Percentiles rank a stretch among this genome's conserved stretches.
Conservation (phyloP, 2,797 vertebrate species). For the Falco concolor region DNA sequence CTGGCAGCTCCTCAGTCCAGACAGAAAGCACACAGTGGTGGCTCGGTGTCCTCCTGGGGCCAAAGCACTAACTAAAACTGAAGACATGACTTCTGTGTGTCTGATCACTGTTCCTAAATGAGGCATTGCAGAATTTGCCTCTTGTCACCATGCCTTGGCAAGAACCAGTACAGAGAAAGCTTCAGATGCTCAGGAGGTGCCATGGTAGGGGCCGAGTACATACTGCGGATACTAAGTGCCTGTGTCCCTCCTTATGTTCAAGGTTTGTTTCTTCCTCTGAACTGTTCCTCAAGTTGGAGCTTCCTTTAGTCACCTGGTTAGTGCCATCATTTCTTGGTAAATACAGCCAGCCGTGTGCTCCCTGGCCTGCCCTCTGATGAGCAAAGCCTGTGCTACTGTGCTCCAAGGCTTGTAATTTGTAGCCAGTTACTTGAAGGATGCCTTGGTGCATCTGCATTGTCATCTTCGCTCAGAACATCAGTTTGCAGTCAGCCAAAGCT, state of each 20-base stretch:
- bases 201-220: accelerated
- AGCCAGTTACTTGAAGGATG: not conserved
- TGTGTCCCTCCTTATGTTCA: not conserved
- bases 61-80: not conserved
- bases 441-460: not conserved
- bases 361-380: not conserved
- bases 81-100: not conserved
- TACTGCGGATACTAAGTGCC: not conserved
- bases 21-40: not conserved
- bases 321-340: not conserved
- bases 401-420: not conserved
- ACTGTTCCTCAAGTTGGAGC: not conserved
- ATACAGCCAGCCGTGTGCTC: accelerated
- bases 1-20: not conserved
- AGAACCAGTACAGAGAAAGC: not conserved
- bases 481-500: not conserved
- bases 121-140: not conserved
- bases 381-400: not conserved
- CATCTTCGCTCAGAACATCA: not conserved
- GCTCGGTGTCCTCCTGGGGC: not conserved
- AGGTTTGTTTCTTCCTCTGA: not conserved
- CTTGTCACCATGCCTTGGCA: accelerated
- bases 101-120: not conserved
- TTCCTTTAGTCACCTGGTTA: not conserved
- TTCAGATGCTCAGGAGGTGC: not conserved